Evolutionary conservation across 92 coral and sea anemone genomes (phyloP).

Genomic region (Palythoa grandis): DNA sequence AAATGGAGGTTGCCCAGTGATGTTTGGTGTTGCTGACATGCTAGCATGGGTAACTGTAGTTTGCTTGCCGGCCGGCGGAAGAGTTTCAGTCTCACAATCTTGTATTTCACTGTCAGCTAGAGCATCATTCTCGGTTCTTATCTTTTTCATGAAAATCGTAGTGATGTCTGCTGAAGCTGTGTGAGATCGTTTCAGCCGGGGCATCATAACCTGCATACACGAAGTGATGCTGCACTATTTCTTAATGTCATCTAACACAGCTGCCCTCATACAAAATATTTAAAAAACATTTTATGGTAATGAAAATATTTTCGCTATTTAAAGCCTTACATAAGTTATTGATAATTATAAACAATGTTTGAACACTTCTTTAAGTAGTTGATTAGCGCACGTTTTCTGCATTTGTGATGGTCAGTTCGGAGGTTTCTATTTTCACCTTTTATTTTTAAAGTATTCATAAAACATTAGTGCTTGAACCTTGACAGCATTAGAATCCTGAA

Average conservation of each 20-base stretch:
- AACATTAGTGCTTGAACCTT: neutral
- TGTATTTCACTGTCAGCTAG: conserved; percentile 36
- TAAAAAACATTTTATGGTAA: conserved; percentile 28
- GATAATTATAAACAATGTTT: conserved; percentile 14
- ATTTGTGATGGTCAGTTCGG: conserved; percentile 6
- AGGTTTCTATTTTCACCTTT: neutral
- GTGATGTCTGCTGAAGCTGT: conserved; percentile 37
- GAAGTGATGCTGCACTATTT: conserved; percentile 14
- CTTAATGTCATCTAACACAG: conserved; percentile 35
- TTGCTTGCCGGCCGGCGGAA: conserved; percentile 13
- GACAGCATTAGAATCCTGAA: conserved; percentile 1
- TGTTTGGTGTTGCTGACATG: conserved; percentile 44
- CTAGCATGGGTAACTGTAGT: conserved; percentile 32
- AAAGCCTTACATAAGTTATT: conserved; percentile 13
- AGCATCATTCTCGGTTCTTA: conserved; percentile 38
- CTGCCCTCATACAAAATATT: conserved; percentile 21
- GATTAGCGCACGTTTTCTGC: neutral
- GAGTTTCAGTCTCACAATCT: conserved; percentile 23
- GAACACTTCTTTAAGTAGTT: neutral
- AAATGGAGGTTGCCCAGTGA: conserved; percentile 49
- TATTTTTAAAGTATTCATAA: neutral
- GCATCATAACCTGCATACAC: conserved; percentile 36
- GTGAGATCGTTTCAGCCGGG: conserved; percentile 34
- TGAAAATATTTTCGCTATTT: conserved; percentile 20
- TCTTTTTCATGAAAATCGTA: conserved; percentile 7